phyloP scores from a whole-genome alignment of 2,888 invertebrate genomes.

The Dorcus parallelipipedus region DNA sequence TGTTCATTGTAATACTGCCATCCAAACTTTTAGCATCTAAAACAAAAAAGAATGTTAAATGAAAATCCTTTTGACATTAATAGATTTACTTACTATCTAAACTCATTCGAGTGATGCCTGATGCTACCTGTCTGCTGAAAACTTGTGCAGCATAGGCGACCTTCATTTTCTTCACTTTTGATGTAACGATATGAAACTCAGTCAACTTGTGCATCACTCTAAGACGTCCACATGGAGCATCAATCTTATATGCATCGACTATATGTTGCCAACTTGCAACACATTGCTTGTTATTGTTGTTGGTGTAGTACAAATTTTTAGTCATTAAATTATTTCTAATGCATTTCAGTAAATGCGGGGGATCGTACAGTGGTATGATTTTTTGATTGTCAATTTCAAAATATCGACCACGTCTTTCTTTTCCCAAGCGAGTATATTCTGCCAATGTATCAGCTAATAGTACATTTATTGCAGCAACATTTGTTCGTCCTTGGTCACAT shows the following conservation, averaged over 20 bases:
- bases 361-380: slow-evolving; percentile 10
- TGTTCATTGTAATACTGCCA: neutral
- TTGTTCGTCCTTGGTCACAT: slow-evolving; percentile 24
- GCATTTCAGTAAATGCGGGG: slow-evolving; percentile 9
- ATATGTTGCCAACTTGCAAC: slow-evolving; percentile 6
- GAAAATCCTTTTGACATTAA: neutral
- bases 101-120: neutral
- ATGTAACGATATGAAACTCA: slow-evolving; percentile 4
- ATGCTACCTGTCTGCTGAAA: neutral
- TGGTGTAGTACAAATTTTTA: slow-evolving; percentile 3
- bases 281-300: neutral
- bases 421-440: neutral
- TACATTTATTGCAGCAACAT: slow-evolving; percentile 17
- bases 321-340: slow-evolving; percentile 1
- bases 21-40: neutral
- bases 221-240: neutral
- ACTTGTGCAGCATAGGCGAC: slow-evolving; percentile 5
- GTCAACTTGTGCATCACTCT: neutral
- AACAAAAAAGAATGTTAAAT: neutral
- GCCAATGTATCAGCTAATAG: neutral
- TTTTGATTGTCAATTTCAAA: neutral
- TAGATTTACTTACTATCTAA: neutral
- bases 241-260: slow-evolving; percentile 6
- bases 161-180: slow-evolving; percentile 13
- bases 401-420: neutral